Percentiles rank a stretch among this genome's conserved stretches.
Conservation (phyloP, 2,797 vertebrate genomes). For the Gephyroberyx darwinii region DNA sequence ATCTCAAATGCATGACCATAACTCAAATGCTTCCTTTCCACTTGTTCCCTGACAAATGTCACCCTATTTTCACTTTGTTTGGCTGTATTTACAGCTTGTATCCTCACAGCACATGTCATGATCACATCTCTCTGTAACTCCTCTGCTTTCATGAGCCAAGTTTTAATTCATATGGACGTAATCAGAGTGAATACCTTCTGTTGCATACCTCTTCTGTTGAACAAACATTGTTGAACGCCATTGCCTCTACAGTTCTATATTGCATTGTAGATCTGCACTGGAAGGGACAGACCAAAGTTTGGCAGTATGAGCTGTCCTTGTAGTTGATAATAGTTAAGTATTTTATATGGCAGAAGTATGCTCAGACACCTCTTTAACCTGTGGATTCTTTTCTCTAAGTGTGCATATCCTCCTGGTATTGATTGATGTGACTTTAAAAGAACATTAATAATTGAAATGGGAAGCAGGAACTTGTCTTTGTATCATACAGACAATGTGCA, state of each 20-base stretch:
- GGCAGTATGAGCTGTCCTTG: constrained; percentile 8
- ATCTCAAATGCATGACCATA: constrained; percentile 60
- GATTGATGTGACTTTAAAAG: constrained; percentile 16
- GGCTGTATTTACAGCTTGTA: constrained; percentile 31
- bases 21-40: constrained; percentile 15
- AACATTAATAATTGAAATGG: constrained; percentile 1
- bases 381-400: constrained; percentile 27
- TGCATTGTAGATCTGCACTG: constrained; percentile 32
- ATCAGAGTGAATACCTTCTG: too few relatives aligned
- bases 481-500: constrained; percentile 38
- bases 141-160: constrained; percentile 14
- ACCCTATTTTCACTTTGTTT: constrained; percentile 9
- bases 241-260: constrained; percentile 19
- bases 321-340: neutral
- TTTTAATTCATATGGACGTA: too few relatives aligned
- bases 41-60: constrained; percentile 13
- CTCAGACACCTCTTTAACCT: constrained; percentile 21
- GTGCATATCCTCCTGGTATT: constrained; percentile 12
- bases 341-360: neutral
- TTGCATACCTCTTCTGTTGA: constrained; percentile 16
- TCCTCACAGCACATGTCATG: constrained; percentile 37
- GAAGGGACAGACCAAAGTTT: constrained; percentile 33
- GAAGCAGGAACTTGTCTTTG: constrained; percentile 41
- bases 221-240: neutral
- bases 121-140: constrained; percentile 16